A percentile compares a stretch with the other conserved stretches of the same genome.
phyloP scores from a whole-genome alignment of 1,140 invertebrate species.

The Pachyrhynchus sulphureomaculatus region DNA sequence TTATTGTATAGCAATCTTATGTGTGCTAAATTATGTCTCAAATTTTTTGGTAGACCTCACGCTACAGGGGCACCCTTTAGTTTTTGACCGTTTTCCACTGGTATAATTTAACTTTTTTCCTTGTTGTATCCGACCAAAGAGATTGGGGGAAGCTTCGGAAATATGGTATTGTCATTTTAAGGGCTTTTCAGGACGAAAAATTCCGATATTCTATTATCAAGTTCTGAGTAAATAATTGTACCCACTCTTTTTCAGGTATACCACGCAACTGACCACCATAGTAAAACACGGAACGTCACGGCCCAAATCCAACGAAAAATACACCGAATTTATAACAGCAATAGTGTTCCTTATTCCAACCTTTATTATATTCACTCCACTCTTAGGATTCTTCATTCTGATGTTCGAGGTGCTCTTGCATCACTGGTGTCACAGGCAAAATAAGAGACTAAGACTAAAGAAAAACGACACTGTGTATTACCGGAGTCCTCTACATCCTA shows the following conservation, averaged over 20 bases:
- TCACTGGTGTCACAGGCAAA: slow-evolving; percentile 26
- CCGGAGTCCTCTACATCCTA: slow-evolving; percentile 19
- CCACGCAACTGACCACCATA: slow-evolving; percentile 13
- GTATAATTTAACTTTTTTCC: too few species aligned
- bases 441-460: neutral
- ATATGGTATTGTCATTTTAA: too few species aligned
- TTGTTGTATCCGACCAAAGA: too few species aligned
- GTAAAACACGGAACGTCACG: neutral
- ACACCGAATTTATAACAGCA: slow-evolving; percentile 21
- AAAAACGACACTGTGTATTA: slow-evolving; percentile 15
- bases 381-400: slow-evolving; percentile 11
- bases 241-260: slow-evolving; percentile 17
- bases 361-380: slow-evolving; percentile 18
- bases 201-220: too few species aligned
- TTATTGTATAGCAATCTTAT: too few species aligned
- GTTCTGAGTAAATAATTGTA: too few species aligned
- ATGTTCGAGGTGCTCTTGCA: slow-evolving; percentile 12
- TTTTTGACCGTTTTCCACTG: too few species aligned
- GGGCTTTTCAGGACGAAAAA: too few species aligned
- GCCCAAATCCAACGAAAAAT: slow-evolving; percentile 1
- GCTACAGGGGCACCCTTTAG: too few species aligned
- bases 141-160: too few species aligned
- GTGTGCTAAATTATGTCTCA: too few species aligned
- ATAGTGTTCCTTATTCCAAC: slow-evolving; percentile 24
- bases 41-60: too few species aligned